These are phyloP conservation scores for Zosterops pallidus DNA, from an alignment of 2,113 vertebrate species.

Conservation along the genomic window DNA sequence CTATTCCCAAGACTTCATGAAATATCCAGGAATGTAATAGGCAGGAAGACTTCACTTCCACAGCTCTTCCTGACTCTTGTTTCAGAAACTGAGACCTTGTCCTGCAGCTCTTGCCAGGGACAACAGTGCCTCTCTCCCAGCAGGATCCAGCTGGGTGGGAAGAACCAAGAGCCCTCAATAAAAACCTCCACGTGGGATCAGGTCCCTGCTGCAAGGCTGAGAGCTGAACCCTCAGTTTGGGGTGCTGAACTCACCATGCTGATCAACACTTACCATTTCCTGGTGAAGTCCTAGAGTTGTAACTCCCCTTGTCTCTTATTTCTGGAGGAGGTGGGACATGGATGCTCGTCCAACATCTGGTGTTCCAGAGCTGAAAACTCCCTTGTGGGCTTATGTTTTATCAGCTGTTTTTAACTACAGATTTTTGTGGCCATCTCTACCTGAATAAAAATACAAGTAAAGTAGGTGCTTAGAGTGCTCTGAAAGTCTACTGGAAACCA, in stretches of 20 bases:
- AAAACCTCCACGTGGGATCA: neutral
- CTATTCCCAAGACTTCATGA: neutral
- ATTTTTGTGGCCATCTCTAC: neutral
- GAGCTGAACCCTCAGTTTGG: neutral
- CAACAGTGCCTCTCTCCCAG: neutral
- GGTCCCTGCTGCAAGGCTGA: neutral
- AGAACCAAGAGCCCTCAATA: rapidly evolving
- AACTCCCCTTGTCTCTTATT: neutral
- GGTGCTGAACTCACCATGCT: neutral
- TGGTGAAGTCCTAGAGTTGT: neutral
- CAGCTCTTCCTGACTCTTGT: neutral
- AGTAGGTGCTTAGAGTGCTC: neutral
- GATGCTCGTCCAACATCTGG: neutral
- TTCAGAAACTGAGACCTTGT: neutral
- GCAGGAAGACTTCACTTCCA: neutral
- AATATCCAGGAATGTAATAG: neutral
- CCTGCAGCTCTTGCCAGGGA: neutral
- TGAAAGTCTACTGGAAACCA: neutral
- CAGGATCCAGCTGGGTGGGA: neutral
- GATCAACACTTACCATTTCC: neutral
- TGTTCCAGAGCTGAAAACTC: neutral
- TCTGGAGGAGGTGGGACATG: neutral
- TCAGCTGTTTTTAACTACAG: neutral
- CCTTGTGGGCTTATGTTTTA: neutral
- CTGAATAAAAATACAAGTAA: neutral